Percentiles rank a stretch among this genome's conserved stretches.
These are phyloP conservation scores for Saxidomus purpurata DNA, from an alignment of 1,140 invertebrate species.

Conservation along the genomic window DNA sequence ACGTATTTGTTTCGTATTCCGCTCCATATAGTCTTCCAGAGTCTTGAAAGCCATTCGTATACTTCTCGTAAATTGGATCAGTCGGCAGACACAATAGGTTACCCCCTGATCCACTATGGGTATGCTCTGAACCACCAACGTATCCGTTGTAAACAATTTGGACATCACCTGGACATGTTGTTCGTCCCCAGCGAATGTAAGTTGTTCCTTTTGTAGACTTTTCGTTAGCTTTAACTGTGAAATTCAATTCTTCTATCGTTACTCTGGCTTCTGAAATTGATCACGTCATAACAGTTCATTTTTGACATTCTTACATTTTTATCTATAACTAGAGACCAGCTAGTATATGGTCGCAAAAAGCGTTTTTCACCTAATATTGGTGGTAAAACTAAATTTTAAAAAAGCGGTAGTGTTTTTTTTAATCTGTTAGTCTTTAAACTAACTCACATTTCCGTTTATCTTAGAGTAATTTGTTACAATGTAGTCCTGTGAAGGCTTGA, in stretches of 20 bases:
- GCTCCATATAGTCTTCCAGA: slow-evolving; percentile 65
- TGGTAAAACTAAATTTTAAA: no score
- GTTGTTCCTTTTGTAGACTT: background rate
- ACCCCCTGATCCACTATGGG: slow-evolving; percentile 40
- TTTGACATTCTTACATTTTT: no score
- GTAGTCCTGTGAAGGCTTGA: no score
- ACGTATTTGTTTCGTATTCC: slow-evolving; percentile 86
- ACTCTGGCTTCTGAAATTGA: background rate
- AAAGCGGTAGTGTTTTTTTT: no score
- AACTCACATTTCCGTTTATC: no score
- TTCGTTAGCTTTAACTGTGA: background rate
- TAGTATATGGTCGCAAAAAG: no score
- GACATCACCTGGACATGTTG: slow-evolving; percentile 2
- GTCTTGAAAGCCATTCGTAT: background rate
- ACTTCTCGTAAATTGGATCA: slow-evolving; percentile 33
- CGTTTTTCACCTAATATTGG: no score
- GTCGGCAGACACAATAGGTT: slow-evolving; percentile 58
- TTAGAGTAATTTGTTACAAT: no score
- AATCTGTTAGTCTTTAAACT: no score
- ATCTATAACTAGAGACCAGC: no score
- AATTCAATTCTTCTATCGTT: background rate
- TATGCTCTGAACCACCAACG: slow-evolving; percentile 39
- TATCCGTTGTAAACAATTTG: slow-evolving; percentile 30
- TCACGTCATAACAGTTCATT: no score
- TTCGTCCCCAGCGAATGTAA: slow-evolving; percentile 55